These are phyloP conservation scores for Amphimallon solstitiale DNA, from an alignment of 2,888 invertebrate genomes.

Conservation along the genomic window DNA sequence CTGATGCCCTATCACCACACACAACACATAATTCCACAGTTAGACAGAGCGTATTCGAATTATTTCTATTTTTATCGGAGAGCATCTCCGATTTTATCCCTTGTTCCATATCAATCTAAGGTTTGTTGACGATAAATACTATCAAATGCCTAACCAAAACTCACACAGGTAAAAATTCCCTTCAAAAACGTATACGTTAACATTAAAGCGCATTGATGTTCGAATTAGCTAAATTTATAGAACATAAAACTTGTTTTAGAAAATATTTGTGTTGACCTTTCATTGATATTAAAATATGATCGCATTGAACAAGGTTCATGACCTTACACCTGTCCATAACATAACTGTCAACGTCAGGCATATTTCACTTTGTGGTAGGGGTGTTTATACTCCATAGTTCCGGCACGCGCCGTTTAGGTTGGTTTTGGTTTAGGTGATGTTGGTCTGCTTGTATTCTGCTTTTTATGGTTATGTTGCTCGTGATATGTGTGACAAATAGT, in stretches of 20 bases:
- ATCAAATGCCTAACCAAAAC: slow-evolving; percentile 27
- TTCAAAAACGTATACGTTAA: slow-evolving; percentile 16
- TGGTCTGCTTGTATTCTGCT: too few species aligned
- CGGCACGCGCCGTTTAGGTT: too few species aligned
- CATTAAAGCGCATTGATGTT: slow-evolving; percentile 34
- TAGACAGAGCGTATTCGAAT: slow-evolving; percentile 65
- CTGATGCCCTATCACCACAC: slow-evolving; percentile 95
- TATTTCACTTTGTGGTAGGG: too few species aligned
- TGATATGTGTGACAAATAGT: too few species aligned
- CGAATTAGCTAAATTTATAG: slow-evolving; percentile 30
- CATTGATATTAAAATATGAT: slow-evolving; percentile 55
- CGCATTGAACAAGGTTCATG: slow-evolving; percentile 60
- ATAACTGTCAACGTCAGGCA: slow-evolving; percentile 29
- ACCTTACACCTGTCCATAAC: slow-evolving; percentile 59
- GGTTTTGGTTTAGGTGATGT: too few species aligned
- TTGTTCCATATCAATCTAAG: slow-evolving; percentile 53
- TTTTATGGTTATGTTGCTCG: too few species aligned
- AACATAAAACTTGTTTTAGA: slow-evolving; percentile 36
- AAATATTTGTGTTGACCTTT: slow-evolving; percentile 53
- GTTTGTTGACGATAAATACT: slow-evolving; percentile 2
- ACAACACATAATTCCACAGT: slow-evolving; percentile 91
- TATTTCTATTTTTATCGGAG: slow-evolving; percentile 58
- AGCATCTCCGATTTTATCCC: slow-evolving; percentile 59
- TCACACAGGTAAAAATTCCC: slow-evolving; percentile 22
- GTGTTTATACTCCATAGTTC: too few species aligned